Evolutionary conservation across 2,888 invertebrate species (phyloP), one percentile per base, ranked within the genome.

Genomic region (Erebia aethiops): DNA sequence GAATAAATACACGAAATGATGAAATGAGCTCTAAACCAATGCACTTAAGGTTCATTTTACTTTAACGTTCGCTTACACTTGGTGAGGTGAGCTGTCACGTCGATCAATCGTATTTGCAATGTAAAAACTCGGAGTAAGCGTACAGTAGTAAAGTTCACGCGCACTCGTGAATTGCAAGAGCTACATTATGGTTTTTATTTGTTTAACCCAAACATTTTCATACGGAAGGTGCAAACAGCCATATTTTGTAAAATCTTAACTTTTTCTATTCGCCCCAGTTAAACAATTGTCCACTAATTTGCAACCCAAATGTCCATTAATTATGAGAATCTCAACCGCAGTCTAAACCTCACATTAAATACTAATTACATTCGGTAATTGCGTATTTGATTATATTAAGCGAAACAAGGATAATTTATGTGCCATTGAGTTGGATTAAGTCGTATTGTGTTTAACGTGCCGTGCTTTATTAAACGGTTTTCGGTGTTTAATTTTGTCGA

Each of bases 301-400:
- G 72, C 73, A 75, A 71, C 57, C 74, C 70, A 74, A 76, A 75
- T 66, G 70, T 73, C 71, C 68, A 75, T 78, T 77, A 77, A 75
- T 78, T 75, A 74, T 77, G 71, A 74, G 76, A 71, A 74, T 77
- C 72, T 66, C 64, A 18, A 18, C 75, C 75, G 69, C 73, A 74
- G 71, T 71, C 71, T 76, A 75, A 76, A 74, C 75, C 77, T 76
- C 75, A 74, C 73, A 75, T 78, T 77, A 77, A 77, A 77, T 76
- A 75, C 74, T 76, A 77, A 77, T 78, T 76, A 77, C 76, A 76
- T 77, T 73, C 73, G 71, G 71, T 74, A 75, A 77, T 77, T 77
- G 76, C 76, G 76, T 77, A 77, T 75, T 77, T 77, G 77, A 77
- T 77, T 75, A 75, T 74, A 74, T 74, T 74, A 74, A 74, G 69